Percentiles rank a stretch among this genome's conserved stretches.
Conservation (phyloP, 92 coral and sea anemone genomes). For the Bergia sp. region DNA sequence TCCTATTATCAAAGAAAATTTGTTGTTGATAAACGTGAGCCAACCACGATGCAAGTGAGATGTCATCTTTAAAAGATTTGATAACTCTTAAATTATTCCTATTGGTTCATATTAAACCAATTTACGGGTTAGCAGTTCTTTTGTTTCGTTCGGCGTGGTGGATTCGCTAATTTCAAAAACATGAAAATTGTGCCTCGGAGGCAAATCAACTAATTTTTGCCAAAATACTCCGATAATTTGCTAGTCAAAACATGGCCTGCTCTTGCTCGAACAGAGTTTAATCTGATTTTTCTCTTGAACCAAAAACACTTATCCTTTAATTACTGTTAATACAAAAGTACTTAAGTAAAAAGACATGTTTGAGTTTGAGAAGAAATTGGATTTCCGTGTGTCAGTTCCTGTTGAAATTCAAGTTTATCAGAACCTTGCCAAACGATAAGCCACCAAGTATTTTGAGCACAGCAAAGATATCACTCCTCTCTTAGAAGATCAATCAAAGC, state of each 20-base stretch:
- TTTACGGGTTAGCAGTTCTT: constrained; percentile 97
- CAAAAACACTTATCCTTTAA: constrained; percentile 76
- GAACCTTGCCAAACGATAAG: neutral
- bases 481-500: neutral
- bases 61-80: constrained; percentile 95
- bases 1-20: constrained; percentile 99
- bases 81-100: constrained; percentile 97
- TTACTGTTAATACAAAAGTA: constrained; percentile 75
- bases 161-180: constrained; percentile 83
- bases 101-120: constrained; percentile 95
- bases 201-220: constrained; percentile 55
- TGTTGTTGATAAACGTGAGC: constrained; percentile 99
- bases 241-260: constrained; percentile 54
- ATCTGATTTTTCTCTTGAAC: constrained; percentile 53
- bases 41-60: constrained; percentile 93
- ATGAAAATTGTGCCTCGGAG: constrained; percentile 68
- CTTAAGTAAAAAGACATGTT: constrained; percentile 62
- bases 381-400: constrained; percentile 41
- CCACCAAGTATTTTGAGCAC: neutral
- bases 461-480: neutral
- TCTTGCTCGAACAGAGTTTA: constrained; percentile 34
- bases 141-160: constrained; percentile 96
- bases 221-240: constrained; percentile 62
- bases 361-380: constrained; percentile 40
- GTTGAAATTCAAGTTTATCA: constrained; percentile 11